Evolutionary conservation across 2,113 vertebrate species (phyloP).

Genomic region (Phyllostomus discolor): DNA sequence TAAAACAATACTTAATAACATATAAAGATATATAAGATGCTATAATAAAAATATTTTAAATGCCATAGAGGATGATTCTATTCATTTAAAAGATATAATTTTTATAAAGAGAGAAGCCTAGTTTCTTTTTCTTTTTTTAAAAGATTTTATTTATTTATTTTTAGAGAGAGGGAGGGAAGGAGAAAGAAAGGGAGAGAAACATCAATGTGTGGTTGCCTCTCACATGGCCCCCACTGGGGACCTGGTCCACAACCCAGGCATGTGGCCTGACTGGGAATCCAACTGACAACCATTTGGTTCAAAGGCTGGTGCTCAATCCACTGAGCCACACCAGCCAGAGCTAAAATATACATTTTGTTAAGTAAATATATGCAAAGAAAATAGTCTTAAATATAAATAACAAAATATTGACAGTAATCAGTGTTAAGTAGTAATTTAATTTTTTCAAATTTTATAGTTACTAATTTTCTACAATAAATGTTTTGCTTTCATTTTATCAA

Average conservation of each 20-base stretch:
- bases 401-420: not conserved
- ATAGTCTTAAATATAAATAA: not conserved
- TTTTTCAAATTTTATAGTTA: not conserved
- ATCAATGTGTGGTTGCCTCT: too few species aligned
- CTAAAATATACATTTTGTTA: not conserved
- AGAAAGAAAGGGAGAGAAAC: too few species aligned
- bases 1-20: constrained; percentile 10
- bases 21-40: not conserved
- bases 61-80: not conserved
- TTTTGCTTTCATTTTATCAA: not conserved
- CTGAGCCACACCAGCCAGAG: too few species aligned
- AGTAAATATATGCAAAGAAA: not conserved
- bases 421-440: not conserved
- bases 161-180: too few species aligned
- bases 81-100: not conserved
- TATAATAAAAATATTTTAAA: not conserved
- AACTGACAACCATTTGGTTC: too few species aligned
- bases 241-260: too few species aligned
- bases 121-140: too few species aligned
- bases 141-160: too few species aligned
- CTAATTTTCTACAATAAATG: not conserved
- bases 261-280: too few species aligned
- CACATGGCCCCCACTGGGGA: too few species aligned
- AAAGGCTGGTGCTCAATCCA: too few species aligned
- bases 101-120: too few species aligned